These are phyloP conservation scores for Ennomos erosarius DNA, from an alignment of 2,888 invertebrate species.

Conservation along the genomic window DNA sequence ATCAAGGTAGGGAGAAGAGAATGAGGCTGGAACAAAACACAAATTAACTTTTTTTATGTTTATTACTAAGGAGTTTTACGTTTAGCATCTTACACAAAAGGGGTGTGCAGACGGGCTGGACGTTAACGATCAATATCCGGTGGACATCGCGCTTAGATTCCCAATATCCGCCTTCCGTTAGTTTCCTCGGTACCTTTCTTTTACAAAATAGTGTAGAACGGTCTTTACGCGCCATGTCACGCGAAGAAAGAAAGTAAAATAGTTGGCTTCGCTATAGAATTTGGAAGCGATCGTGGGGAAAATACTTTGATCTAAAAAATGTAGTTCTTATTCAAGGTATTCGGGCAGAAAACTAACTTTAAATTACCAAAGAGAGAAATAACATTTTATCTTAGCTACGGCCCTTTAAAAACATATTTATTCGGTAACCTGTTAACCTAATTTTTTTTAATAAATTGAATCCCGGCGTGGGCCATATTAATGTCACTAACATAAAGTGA, in stretches of 20 bases:
- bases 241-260: neutral
- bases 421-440: too few relatives aligned
- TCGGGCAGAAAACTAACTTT: too few relatives aligned
- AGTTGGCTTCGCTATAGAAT: conserved; percentile 9
- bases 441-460: too few relatives aligned
- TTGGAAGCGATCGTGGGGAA: conserved; percentile 10
- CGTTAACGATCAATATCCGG: conserved; percentile 48
- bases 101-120: conserved; percentile 29
- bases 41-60: too few relatives aligned
- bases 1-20: too few relatives aligned
- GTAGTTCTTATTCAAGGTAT: neutral
- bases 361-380: too few relatives aligned
- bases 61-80: conserved; percentile 11
- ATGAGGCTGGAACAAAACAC: too few relatives aligned
- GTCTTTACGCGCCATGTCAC: conserved; percentile 15
- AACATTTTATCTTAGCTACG: too few relatives aligned
- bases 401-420: too few relatives aligned
- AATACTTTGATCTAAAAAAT: conserved; percentile 4
- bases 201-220: conserved; percentile 24
- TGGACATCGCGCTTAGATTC: conserved; percentile 40
- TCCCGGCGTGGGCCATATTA: too few relatives aligned
- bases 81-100: conserved; percentile 34
- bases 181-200: conserved; percentile 28
- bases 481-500: too few relatives aligned
- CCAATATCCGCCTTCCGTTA: conserved; percentile 39